Conservation (phyloP, 2,797 vertebrate species). For the Acrossocheilus wenchowensis region DNA sequence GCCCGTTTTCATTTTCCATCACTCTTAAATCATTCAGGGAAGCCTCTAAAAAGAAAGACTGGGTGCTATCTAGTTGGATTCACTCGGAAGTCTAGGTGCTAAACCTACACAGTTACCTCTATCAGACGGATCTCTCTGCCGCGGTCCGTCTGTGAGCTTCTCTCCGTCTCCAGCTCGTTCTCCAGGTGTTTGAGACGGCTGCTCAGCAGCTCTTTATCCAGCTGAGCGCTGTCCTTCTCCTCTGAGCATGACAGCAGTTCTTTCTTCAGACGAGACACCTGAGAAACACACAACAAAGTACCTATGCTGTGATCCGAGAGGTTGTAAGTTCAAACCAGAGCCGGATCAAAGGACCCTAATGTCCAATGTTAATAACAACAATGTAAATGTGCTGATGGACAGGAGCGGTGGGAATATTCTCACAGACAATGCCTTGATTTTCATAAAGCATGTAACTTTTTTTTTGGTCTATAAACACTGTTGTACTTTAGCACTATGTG, state of each 20-base stretch:
- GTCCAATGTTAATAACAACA: neutral
- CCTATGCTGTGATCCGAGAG: neutral
- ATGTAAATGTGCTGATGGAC: neutral
- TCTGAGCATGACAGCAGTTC: slow-evolving; percentile 84
- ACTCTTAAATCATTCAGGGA: neutral
- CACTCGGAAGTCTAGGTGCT: neutral
- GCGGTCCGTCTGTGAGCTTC: slow-evolving; percentile 84
- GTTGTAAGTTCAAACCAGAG: neutral
- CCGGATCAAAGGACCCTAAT: neutral
- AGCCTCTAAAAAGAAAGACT: neutral
- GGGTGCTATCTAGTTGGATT: too few relatives aligned
- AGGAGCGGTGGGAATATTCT: neutral
- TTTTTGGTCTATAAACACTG: neutral
- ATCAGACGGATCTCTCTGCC: slow-evolving; percentile 82
- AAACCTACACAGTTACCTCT: slow-evolving; percentile 77
- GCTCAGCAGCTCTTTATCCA: slow-evolving; percentile 88
- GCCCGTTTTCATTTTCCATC: neutral
- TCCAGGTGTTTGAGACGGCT: slow-evolving; percentile 87
- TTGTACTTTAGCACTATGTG: too few relatives aligned
- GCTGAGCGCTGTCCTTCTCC: slow-evolving; percentile 80
- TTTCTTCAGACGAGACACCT: slow-evolving; percentile 88
- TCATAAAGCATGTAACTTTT: neutral
- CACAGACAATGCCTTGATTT: neutral
- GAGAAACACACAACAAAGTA: slow-evolving; percentile 24
- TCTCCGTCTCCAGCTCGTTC: slow-evolving; percentile 84